phyloP scores from a whole-genome alignment of 2,113 vertebrate species.

The Bubo scandiacus region DNA sequence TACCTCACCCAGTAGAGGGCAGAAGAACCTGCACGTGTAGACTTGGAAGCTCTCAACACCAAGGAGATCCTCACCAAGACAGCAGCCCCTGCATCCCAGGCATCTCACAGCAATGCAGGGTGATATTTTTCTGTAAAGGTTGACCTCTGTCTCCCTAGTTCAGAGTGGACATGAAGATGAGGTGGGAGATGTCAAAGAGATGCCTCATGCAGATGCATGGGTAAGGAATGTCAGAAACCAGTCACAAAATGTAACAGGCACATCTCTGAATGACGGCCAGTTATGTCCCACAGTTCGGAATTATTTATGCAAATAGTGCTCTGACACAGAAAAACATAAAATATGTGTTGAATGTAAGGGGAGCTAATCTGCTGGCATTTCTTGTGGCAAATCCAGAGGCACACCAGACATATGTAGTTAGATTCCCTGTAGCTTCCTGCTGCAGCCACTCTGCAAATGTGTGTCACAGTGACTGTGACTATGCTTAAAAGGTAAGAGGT shows the following conservation, averaged over 20 bases:
- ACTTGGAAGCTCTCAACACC: neutral
- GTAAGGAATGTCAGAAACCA: neutral
- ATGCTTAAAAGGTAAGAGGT: neutral
- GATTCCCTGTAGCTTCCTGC: neutral
- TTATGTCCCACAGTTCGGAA: neutral
- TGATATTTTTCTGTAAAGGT: neutral
- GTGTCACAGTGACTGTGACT: neutral
- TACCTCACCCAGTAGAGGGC: neutral
- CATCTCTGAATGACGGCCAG: neutral
- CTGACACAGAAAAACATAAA: neutral
- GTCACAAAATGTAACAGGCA: neutral
- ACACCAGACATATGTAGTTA: neutral
- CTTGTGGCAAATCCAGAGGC: neutral
- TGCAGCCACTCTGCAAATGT: conserved; percentile 6
- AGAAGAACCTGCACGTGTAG: neutral
- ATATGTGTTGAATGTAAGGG: neutral
- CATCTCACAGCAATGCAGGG: neutral
- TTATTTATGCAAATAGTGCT: neutral
- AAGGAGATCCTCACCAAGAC: neutral
- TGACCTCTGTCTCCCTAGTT: neutral
- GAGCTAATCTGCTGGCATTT: neutral
- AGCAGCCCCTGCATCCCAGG: neutral
- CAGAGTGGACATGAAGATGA: neutral
- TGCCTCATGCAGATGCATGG: neutral
- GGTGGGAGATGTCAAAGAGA: neutral